Evolutionary conservation across 2,113 vertebrate species (phyloP), one percentile per base, ranked within the genome.

Genomic region (Pituophis catenifer): DNA sequence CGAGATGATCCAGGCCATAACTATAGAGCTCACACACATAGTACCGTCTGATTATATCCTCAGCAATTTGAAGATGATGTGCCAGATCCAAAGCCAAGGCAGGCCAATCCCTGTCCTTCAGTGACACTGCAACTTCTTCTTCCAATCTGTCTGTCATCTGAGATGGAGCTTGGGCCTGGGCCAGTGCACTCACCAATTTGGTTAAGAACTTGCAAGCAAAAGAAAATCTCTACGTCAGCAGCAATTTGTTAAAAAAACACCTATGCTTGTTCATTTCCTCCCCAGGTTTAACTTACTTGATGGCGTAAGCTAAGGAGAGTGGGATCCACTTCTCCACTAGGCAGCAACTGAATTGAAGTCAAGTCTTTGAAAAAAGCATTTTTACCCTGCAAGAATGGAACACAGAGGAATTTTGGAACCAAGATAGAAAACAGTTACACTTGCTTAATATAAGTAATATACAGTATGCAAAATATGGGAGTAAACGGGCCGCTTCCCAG

Each of bases 341-440:
- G 99, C 85, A 99, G 97, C 96, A 99, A 97, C 97, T 99, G 99
- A 97, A 99, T 99, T 93, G 98, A 98, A 5, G 98, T 99, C 88
- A 99, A 97, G 87, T 99, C 99, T 97, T 99, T 99, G 97, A 99
- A 99, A 98, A 99, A 99, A 7, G 99, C 99, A 85, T 99, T 99
- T 97, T 99, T 99, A 33, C 99, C 99, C 99, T 99, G 93, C 86
- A 97, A 59, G 57, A 8, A 95, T 91, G 92, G 94, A 85, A 91
- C 58, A 0, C 53, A 58, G 94, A 58, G 94, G 26, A 52, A 26
- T 58, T 11, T 91, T 92, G 8, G 2, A 5, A 89, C 7, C 55
- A 55, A 15, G 23, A 57, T 6, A 52, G 21, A 7, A 26, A 15
- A 93, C 5, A 89, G 7, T 85, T 4, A 94, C 85, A 54, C 90